phyloP scores from a whole-genome alignment of 2,888 invertebrate genomes.

The Meiosimyza platycephala region DNA sequence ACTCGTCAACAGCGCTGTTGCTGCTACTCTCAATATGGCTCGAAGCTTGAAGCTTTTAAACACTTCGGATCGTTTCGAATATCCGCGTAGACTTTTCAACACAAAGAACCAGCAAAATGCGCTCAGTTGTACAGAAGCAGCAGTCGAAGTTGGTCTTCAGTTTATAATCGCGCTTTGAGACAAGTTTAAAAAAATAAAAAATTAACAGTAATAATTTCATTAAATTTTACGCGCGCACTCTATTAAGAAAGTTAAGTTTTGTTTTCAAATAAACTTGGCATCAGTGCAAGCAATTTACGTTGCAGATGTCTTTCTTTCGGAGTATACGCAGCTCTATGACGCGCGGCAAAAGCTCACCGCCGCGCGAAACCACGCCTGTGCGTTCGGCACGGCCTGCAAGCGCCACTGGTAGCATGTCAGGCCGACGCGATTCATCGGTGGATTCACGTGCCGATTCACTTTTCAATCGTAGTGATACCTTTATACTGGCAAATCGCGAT shows the following conservation, averaged over 20 bases:
- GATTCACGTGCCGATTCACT: conserved; percentile 56
- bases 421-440: conserved; percentile 57
- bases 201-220: neutral
- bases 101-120: conserved; percentile 22
- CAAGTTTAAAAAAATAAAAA: neutral
- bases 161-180: neutral
- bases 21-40: neutral
- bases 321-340: conserved; percentile 62
- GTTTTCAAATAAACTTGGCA: neutral
- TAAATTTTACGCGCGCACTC: neutral
- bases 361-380: conserved; percentile 62
- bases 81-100: conserved; percentile 10
- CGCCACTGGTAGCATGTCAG: conserved; percentile 46
- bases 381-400: conserved; percentile 56
- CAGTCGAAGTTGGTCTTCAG: conserved; percentile 48
- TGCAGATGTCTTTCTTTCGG: conserved; percentile 64
- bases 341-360: conserved; percentile 60
- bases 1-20: neutral
- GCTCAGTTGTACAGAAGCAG: conserved; percentile 53
- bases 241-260: neutral
- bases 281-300: neutral
- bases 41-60: conserved; percentile 1
- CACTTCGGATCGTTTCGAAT: neutral
- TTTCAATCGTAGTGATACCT: conserved; percentile 63
- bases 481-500: conserved; percentile 57